Percentiles rank a stretch among this genome's conserved stretches.
Conservation (phyloP, 2,888 invertebrate species). For the Petrophora chlorosata region DNA sequence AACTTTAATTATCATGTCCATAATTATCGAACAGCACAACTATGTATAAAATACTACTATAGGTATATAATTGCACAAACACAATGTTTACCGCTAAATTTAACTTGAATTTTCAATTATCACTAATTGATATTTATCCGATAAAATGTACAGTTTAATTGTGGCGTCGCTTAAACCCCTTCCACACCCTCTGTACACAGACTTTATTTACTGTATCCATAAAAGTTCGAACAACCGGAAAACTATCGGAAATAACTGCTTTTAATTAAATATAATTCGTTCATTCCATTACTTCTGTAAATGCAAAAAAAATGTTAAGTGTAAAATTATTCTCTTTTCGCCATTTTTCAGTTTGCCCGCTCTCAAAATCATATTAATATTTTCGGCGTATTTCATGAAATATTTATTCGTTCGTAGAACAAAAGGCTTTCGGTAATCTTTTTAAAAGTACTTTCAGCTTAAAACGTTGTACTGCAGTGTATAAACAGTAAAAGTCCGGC, state of each 20-base stretch:
- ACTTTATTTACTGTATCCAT: slow-evolving; percentile 71
- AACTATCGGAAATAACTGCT: slow-evolving; percentile 72
- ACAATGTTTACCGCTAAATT: not conserved
- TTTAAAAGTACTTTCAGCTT: too few species aligned
- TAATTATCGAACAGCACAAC: too few species aligned
- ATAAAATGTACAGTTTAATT: slow-evolving; percentile 39
- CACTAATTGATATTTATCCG: slow-evolving; percentile 46
- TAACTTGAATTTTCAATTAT: slow-evolving; percentile 32
- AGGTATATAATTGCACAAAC: too few species aligned
- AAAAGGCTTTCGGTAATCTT: slow-evolving; percentile 1
- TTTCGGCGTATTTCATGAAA: slow-evolving; percentile 5
- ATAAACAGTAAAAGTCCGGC: too few species aligned
- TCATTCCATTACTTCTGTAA: slow-evolving; percentile 23
- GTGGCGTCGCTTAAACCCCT: slow-evolving; percentile 40
- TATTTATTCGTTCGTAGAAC: slow-evolving; percentile 4
- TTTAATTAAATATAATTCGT: slow-evolving; percentile 68
- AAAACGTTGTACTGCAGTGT: too few species aligned
- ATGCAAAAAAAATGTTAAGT: slow-evolving; percentile 15
- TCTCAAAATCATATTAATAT: slow-evolving; percentile 5
- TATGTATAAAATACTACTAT: too few species aligned
- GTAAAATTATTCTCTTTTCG: slow-evolving; percentile 19
- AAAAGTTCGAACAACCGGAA: slow-evolving; percentile 75
- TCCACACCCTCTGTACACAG: slow-evolving; percentile 53
- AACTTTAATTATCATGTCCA: too few species aligned
- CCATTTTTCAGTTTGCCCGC: slow-evolving; percentile 8